Conservation (phyloP, 2,797 vertebrate genomes). For the Centropyge bicolor region DNA sequence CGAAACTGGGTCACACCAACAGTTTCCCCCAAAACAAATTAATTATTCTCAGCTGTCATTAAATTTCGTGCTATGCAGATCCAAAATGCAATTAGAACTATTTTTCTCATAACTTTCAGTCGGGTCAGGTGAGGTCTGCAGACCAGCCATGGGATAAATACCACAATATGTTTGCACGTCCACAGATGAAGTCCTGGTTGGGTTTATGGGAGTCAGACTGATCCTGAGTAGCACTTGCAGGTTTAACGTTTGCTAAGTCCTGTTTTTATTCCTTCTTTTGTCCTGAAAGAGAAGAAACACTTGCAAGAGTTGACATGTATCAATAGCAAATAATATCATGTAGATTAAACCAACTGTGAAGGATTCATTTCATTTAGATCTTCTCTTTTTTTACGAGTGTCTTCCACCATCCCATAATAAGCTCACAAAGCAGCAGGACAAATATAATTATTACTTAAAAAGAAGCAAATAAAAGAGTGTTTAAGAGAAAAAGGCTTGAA, state of each 20-base stretch:
- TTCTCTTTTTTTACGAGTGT: not conserved
- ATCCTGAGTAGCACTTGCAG: not conserved
- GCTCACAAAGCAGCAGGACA: conserved; percentile 17
- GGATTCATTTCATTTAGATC: not conserved
- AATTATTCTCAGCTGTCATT: conserved; percentile 55
- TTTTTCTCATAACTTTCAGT: conserved; percentile 3
- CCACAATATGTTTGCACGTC: not conserved
- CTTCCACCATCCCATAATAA: conserved; percentile 3
- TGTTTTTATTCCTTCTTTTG: not conserved
- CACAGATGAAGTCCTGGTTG: conserved; percentile 3
- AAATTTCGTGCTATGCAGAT: conserved; percentile 32
- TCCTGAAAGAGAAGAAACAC: not conserved
- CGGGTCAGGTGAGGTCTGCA: conserved; percentile 8
- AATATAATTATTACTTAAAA: conserved; percentile 28
- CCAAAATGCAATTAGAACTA: conserved; percentile 29
- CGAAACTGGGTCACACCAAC: conserved; percentile 56
- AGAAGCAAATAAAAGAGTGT: conserved; percentile 18
- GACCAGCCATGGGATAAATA: conserved; percentile 10
- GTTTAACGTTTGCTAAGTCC: not conserved
- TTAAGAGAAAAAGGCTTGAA: conserved; percentile 11
- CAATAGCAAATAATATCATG: not conserved
- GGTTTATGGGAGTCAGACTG: conserved; percentile 9
- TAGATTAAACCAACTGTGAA: not conserved
- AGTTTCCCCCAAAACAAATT: conserved; percentile 38
- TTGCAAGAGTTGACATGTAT: not conserved